Evolutionary conservation across 2,797 vertebrate species (phyloP).

Genomic region (Vespertilio murinus): DNA sequence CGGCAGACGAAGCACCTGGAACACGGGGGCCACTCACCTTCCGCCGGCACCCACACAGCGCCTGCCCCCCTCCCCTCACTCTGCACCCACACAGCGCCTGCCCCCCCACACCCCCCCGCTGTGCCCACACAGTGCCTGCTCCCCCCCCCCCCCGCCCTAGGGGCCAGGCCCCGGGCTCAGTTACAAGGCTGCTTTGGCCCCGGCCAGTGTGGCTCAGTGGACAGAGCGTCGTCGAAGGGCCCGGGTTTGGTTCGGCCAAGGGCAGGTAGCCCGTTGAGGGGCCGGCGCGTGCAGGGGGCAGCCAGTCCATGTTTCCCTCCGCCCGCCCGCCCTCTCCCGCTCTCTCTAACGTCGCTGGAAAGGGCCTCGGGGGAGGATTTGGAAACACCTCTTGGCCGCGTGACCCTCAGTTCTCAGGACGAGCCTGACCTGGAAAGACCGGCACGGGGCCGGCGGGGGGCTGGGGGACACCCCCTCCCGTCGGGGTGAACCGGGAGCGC

Average conservation of each 20-base stretch:
- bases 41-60: no score
- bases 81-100: no score
- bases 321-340: not conserved
- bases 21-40: not conserved
- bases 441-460: not conserved
- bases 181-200: not conserved
- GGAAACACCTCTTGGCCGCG: not conserved
- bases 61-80: no score
- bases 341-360: no score
- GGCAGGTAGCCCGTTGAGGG: not conserved
- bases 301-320: not conserved
- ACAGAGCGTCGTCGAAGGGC: not conserved
- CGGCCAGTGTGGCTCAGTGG: not conserved
- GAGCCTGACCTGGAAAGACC: not conserved
- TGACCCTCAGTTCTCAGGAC: not conserved
- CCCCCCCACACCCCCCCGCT: no score
- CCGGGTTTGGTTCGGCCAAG: not conserved
- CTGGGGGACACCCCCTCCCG: not conserved
- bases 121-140: no score
- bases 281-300: not conserved
- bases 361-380: no score
- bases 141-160: no score
- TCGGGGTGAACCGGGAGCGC: accelerated
- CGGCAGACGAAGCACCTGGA: conserved; percentile 85
- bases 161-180: no score